phyloP scores from a whole-genome alignment of 2,113 vertebrate species.

The Mastomys natalensis region DNA sequence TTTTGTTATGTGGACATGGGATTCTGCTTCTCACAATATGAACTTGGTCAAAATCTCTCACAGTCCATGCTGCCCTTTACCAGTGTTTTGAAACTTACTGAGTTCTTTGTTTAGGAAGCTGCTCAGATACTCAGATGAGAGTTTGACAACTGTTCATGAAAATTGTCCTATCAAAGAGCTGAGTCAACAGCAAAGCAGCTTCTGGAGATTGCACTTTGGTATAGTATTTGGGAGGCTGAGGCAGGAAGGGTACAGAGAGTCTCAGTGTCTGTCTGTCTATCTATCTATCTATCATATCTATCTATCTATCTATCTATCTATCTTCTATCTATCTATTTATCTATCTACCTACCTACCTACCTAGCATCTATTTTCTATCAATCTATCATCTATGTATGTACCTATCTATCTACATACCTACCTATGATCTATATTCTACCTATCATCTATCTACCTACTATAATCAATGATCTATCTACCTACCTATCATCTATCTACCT shows the following conservation, averaged over 20 bases:
- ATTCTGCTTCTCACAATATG: slow-evolving; percentile 89
- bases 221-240: not conserved
- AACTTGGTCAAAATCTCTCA: slow-evolving; percentile 83
- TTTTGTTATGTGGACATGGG: slow-evolving; percentile 93
- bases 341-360: not conserved
- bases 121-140: not conserved
- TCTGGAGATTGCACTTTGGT: not conserved
- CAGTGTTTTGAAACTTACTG: slow-evolving; percentile 92
- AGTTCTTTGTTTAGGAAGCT: not conserved
- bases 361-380: too few relatives aligned
- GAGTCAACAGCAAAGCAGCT: not conserved
- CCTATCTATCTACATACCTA: not conserved
- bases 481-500: too few relatives aligned
- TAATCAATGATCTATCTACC: not conserved
- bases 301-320: not conserved
- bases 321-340: not conserved
- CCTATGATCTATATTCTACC: not conserved
- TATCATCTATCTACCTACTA: not conserved
- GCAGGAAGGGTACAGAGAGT: not conserved
- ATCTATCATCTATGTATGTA: not conserved
- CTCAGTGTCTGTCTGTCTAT: not conserved
- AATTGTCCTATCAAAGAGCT: not conserved
- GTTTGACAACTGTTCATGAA: not conserved
- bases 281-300: not conserved
- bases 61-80: slow-evolving; percentile 86